Evolutionary conservation across 2,113 vertebrate genomes (phyloP), one percentile per base, ranked within the genome.

Genomic region (Bettongia penicillata): DNA sequence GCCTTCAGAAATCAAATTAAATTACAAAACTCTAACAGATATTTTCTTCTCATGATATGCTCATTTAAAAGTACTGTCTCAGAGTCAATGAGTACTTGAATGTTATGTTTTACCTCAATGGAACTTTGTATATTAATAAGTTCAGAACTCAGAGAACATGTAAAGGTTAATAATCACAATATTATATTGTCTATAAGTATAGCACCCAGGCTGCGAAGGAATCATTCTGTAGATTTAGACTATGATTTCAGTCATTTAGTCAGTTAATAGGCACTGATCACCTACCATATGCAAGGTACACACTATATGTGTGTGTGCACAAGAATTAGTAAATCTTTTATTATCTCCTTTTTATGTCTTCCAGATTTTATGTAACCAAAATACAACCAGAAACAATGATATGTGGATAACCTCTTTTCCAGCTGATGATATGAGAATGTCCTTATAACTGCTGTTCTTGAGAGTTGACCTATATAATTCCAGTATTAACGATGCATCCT

Each of bases 331-430:
- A 89, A 94, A 51, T 9, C 51, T 90, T 52, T 95, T 96, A n/a
- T 96, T 53, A 94, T 95, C 23, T 94, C 22, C 90, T 91, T 51
- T 1, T 97, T 96, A 91, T 84, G 97, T 97, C 11, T 96, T 4
- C 90, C 93, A 92, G 94, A 55, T 91, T 48, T 47, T 26, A 0
- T 94, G 77, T 57, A 93, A 55, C 3, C 0, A 91, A 93, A 94
- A 84, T 8, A 48, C 19, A 53, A 3, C 94, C 93, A 92, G 90
- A 47, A 90, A 53, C 92, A 92, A 48, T 94, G 91, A 19, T 95
- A 8, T 90, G 26, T 89, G 94, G 91, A 96, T 91, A 92, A 61
- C 31, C 94, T 31, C 28, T 31, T 95, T 97, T 95, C 91, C 91
- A 90, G 61, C 0, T 90, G 11, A 31, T 84, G 9, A 95, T 93